Percentiles rank a stretch among this genome's conserved stretches.
phyloP scores from a whole-genome alignment of 1,140 invertebrate species.

The Brachionus sp. region DNA sequence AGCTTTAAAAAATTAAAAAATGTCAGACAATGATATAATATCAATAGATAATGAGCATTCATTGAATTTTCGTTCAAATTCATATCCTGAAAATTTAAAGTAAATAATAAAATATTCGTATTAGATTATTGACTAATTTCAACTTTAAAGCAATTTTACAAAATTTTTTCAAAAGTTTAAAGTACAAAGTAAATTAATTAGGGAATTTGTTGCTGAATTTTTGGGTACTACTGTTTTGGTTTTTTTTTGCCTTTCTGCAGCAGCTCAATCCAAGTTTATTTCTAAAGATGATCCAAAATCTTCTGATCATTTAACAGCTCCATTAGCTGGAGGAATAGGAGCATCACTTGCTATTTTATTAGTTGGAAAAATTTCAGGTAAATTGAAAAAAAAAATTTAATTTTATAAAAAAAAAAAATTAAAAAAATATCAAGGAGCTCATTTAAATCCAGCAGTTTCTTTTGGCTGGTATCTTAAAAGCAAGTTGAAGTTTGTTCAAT shows the following conservation, averaged over 20 bases:
- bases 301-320: background rate
- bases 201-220: constrained; percentile 33
- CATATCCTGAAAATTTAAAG: background rate
- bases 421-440: background rate
- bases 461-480: constrained; percentile 49
- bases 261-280: constrained; percentile 11
- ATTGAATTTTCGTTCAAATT: background rate
- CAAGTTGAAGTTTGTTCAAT: constrained; percentile 48
- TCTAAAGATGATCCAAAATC: background rate
- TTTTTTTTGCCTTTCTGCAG: background rate
- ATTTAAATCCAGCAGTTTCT: constrained; percentile 47
- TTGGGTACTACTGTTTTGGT: constrained; percentile 33
- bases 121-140: too few species aligned
- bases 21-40: background rate
- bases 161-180: background rate
- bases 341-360: background rate
- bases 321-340: background rate
- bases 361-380: constrained; percentile 41
- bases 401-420: background rate
- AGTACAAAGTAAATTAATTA: background rate
- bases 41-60: background rate
- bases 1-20: background rate
- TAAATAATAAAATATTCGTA: background rate
- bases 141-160: background rate
- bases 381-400: background rate